Evolutionary conservation across 2,888 invertebrate species (phyloP), one percentile per base, ranked within the genome.

Genomic region (Urechis unicinctus): DNA sequence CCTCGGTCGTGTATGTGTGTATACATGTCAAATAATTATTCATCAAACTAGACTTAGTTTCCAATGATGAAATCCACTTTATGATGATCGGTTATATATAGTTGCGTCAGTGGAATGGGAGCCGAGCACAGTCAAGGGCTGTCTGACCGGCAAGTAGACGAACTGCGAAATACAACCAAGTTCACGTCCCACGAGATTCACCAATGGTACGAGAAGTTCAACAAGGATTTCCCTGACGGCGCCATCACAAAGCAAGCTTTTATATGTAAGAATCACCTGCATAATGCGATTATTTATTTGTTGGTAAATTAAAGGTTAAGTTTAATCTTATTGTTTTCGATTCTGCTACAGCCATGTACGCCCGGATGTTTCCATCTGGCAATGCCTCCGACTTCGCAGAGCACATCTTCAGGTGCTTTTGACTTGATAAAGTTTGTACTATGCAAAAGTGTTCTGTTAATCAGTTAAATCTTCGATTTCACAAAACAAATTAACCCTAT

Each of bases 171-270:
- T 36, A 13, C 36, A 9, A 53, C 59, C 3, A 50, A 53, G 24
- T 59, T 50, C 49, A 56, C 50, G 3, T 47, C 56, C n/a, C 26
- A 48, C 9, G 58, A 58, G 25, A 26, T 58, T n/a, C 21, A 52
- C 6, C 49, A 47, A 1, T 48, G 44, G 30, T 56, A 46, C 55
- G 52, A 25, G 22, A 52, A 48, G 17, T 58, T 58, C 55, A 55
- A 52, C 44, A 28, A 42, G 25, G 49, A 56, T 31, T 58, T 52
- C 41, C 58, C 58, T 0, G 55, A 56, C 1, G 58, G 58, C 24
- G 51, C 47, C 29, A 58, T 58, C 28, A 52, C 1, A 17, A 28
- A 47, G 29, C 28, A 30, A 6, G 46, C 50, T 25, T 59, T 59
- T 45, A 47, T 50, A 24, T 36, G 36, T 36, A 17, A 36, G 36